Percentiles rank a stretch among this genome's conserved stretches.
phyloP scores from a whole-genome alignment of 1,140 invertebrate species.

The Acyrthosiphon pisum region DNA sequence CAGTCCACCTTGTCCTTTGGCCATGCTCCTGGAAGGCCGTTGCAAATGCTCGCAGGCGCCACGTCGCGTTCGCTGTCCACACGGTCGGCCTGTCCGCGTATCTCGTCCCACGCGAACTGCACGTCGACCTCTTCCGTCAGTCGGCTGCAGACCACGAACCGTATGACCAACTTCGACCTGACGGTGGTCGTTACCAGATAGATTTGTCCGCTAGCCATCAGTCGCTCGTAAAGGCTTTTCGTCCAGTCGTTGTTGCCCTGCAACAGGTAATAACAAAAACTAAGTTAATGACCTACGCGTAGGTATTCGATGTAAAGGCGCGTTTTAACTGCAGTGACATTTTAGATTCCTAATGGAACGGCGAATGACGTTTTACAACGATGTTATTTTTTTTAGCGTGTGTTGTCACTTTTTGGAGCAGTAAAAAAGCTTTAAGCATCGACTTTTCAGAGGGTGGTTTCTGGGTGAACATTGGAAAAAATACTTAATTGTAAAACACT shows the following conservation, averaged over 20 bases:
- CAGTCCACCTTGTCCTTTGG: neutral
- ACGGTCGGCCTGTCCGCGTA: neutral
- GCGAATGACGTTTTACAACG: no score
- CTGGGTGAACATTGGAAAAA: neutral
- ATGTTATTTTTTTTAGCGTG: no score
- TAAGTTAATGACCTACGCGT: neutral
- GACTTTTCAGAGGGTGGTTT: no score
- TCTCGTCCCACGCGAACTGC: constrained; percentile 76
- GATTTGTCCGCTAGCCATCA: constrained; percentile 81
- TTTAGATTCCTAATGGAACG: neutral
- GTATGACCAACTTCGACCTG: constrained; percentile 74
- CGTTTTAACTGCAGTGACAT: neutral
- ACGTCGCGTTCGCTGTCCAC: neutral
- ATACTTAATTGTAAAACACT: no score
- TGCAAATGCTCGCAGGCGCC: neutral
- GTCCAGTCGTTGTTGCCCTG: constrained; percentile 78
- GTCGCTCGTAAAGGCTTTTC: constrained; percentile 74
- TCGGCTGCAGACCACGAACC: constrained; percentile 84
- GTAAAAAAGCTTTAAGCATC: no score
- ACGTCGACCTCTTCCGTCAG: constrained; percentile 76
- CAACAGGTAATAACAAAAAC: neutral
- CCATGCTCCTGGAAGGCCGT: neutral
- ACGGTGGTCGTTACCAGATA: constrained; percentile 83
- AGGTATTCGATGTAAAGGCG: neutral
- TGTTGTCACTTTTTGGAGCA: no score